Evolutionary conservation across 2,797 vertebrate species (phyloP).

Genomic region (Phataginus tricuspis): DNA sequence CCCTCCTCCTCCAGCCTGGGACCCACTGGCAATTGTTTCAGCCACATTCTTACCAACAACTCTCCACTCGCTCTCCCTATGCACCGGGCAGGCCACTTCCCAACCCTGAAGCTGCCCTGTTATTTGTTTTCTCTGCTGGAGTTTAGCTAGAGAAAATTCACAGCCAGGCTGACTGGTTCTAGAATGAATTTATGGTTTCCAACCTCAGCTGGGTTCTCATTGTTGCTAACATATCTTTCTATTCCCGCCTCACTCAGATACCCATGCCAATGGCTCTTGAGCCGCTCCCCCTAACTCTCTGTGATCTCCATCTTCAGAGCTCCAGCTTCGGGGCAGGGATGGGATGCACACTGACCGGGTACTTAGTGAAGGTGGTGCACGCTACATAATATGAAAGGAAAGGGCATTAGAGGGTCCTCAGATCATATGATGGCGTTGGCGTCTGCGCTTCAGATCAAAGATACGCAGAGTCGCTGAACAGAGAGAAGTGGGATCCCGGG

Average conservation of each 20-base stretch:
- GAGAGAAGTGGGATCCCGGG: background rate
- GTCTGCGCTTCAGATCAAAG: background rate
- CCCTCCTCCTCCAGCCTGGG: background rate
- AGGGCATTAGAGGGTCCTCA: background rate
- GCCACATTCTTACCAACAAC: background rate
- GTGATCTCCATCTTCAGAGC: background rate
- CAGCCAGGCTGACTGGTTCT: background rate
- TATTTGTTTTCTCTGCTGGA: slow-evolving; percentile 11
- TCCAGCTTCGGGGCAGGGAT: background rate
- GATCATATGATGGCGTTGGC: background rate
- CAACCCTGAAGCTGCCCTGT: background rate
- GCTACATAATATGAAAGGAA: background rate
- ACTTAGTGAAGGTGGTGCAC: background rate
- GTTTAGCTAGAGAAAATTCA: slow-evolving; percentile 43
- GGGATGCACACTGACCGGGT: background rate
- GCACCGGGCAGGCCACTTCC: background rate
- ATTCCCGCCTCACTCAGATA: background rate
- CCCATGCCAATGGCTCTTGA: background rate
- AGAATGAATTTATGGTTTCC: slow-evolving; percentile 28
- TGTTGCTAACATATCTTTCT: background rate
- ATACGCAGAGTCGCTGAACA: background rate
- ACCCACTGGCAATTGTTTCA: background rate
- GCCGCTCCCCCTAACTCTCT: background rate
- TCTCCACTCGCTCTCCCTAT: background rate
- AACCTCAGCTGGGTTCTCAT: background rate